A percentile compares a stretch with the other conserved stretches of the same genome.
phyloP scores from a whole-genome alignment of 2,888 invertebrate genomes.

The Fragum sueziense region DNA sequence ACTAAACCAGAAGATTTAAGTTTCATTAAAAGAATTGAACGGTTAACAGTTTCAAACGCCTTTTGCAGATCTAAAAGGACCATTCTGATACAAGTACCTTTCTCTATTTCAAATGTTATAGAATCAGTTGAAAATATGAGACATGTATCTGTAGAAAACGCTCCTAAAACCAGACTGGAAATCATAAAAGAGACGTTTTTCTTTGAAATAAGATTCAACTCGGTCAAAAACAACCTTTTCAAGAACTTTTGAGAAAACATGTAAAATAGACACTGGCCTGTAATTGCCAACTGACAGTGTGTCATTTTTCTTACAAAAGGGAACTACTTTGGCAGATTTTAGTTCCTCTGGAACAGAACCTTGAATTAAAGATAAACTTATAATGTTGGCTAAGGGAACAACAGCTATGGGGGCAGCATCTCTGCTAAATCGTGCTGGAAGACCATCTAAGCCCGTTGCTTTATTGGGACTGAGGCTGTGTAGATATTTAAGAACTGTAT shows the following conservation, averaged over 20 bases:
- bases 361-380: conserved; percentile 17
- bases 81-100: too few relatives aligned
- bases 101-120: too few relatives aligned
- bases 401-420: neutral
- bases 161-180: too few relatives aligned
- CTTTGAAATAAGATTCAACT: too few relatives aligned
- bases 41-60: too few relatives aligned
- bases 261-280: too few relatives aligned
- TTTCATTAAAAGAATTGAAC: too few relatives aligned
- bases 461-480: conserved; percentile 7
- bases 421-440: conserved; percentile 7
- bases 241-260: neutral
- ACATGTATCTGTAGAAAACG: too few relatives aligned
- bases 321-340: conserved; percentile 23
- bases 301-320: conserved; percentile 33
- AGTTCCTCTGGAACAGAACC: conserved; percentile 17
- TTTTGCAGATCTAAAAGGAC: too few relatives aligned
- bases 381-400: neutral
- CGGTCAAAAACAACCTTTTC: conserved; percentile 1
- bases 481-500: conserved; percentile 1
- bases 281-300: neutral
- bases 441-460: conserved; percentile 8
- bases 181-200: too few relatives aligned
- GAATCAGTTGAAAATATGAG: too few relatives aligned
- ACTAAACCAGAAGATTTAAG: too few relatives aligned